Base-by-base conservation (phyloP, 2,113 vertebrate species). In the Scophthalmus maximus region DNA sequence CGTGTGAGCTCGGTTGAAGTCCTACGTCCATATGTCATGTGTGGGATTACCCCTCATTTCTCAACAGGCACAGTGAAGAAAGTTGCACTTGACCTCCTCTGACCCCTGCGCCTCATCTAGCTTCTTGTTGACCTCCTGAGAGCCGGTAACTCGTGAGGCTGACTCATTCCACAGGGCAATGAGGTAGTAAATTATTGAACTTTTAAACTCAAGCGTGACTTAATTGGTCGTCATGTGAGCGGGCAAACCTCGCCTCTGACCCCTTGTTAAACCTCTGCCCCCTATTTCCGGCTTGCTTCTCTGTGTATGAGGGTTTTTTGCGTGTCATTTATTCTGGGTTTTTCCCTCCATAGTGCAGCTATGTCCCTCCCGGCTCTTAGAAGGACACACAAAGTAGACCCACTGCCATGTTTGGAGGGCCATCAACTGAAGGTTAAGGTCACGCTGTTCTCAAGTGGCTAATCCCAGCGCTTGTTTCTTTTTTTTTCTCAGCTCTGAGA, bases 321-420 rank as follows among this genome's bases (percentile, higher is more conserved):
- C 42, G 2, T 42, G 15, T 38, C n/a, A 44, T n/a, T n/a, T n/a
- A n/a, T n/a, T n/a, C n/a, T n/a, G n/a, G n/a, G n/a, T 25, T 76
- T 53, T 65, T 58, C 5, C 9, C 56, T 55, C 40, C 40, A 4
- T 2, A 47, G 14, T 26, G 27, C 53, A 67, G 59, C 64, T 60
- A 2, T 42, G 0, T 55, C 17, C 23, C 55, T 17, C 51, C 36
- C 2, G 2, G 57, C 47, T 74, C n/a, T 1, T 61, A 60, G 63
- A 83, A 78, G 40, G 67, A 34, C 22, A 18, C 18, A 53, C 34
- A 66, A 20, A 23, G 20, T 4, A 32, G 15, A 14, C 23, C 32
- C 51, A 18, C 14, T 26, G 18, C 68, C 67, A 68, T 78, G 59
- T 86, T 78, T 82, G 75, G 68, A 68, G 67, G 14, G 27, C 25